Evolutionary conservation across 2,797 vertebrate genomes (phyloP), one percentile per base, ranked within the genome.

Genomic region (Esox masquinongy): DNA sequence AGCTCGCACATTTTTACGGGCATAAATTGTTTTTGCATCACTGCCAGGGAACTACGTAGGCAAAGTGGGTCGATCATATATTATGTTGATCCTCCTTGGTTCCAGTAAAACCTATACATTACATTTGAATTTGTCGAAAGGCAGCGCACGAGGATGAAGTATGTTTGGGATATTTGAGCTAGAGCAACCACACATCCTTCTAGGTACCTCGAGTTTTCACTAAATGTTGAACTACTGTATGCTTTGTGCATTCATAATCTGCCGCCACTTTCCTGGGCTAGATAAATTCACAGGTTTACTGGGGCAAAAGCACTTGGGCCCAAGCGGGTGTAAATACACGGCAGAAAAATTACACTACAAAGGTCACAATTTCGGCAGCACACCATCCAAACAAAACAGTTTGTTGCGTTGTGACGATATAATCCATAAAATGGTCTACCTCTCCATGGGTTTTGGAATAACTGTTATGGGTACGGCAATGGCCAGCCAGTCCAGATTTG

Each of bases 61-160:
- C 87, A 89, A 89, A 92, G 89, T 90, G 91, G 91, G 92, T 89
- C 88, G 90, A 89, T 92, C 88, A 85, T 91, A 91, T 91, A 90
- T 91, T 88, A 89, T 83, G 90, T 81, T 90, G 90, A 92, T 92
- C 91, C 84, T 90, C 84, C 82, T 86, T 90, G 90, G 87, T 88
- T 79, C 53, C 85, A 73, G 83, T 87, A 79, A 70, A 77, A 90
- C 86, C 88, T 84, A 81, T 90, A 89, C 89, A 88, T 91, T 90
- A 90, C 89, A 86, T 90, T 83, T 87, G 90, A 90, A 90, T 91
- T 85, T 89, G 90, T 88, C 51, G 83, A 88, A 83, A 83, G 87
- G 73, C 86, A 83, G 82, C 83, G 85, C 80, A 81, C 61, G 16
- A 76, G 77, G 83, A 83, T 69, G 81, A 86, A 81, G 17, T 50